These are phyloP conservation scores for Poicephalus meyeri DNA, from an alignment of 2,113 vertebrate species.

Conservation along the genomic window DNA sequence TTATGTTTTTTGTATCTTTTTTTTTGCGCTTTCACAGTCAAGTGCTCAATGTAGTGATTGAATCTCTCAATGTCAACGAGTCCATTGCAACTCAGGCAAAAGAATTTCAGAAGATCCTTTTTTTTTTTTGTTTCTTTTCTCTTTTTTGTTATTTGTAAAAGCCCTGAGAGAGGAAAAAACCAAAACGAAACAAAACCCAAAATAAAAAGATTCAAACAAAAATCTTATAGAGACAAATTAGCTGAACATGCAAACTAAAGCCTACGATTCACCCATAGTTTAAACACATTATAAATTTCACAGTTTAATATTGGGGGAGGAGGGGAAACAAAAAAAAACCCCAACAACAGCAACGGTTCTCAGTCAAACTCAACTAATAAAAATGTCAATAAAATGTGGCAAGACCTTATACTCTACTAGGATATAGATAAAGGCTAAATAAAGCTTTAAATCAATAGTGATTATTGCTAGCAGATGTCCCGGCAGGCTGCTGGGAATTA, in stretches of 20 bases:
- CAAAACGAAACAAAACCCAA: neutral
- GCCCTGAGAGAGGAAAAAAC: slow-evolving; percentile 90
- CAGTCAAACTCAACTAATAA: slow-evolving; percentile 82
- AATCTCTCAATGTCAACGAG: slow-evolving; percentile 79
- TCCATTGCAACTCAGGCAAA: slow-evolving; percentile 87
- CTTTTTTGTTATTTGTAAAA: slow-evolving; percentile 79
- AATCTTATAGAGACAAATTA: slow-evolving; percentile 83
- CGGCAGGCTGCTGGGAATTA: slow-evolving; percentile 67
- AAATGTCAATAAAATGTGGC: slow-evolving; percentile 80
- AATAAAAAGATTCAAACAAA: slow-evolving; percentile 75
- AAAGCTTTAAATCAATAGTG: slow-evolving; percentile 95
- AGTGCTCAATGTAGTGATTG: slow-evolving; percentile 96
- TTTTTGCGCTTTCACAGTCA: slow-evolving; percentile 86
- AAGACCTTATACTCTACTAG: slow-evolving; percentile 80
- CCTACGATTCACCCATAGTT: slow-evolving; percentile 95
- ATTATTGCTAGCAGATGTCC: slow-evolving; percentile 85
- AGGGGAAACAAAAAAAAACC: slow-evolving; percentile 26
- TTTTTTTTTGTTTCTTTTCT: neutral
- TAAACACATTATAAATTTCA: slow-evolving; percentile 92
- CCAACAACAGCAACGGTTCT: slow-evolving; percentile 75
- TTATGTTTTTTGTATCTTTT: slow-evolving; percentile 37
- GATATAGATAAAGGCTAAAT: slow-evolving; percentile 84
- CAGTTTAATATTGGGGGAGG: slow-evolving; percentile 87
- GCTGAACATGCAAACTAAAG: slow-evolving; percentile 94
- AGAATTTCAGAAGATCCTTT: slow-evolving; percentile 80